Conservation (phyloP, 2,888 invertebrate species). For the Euzetes globulus region DNA sequence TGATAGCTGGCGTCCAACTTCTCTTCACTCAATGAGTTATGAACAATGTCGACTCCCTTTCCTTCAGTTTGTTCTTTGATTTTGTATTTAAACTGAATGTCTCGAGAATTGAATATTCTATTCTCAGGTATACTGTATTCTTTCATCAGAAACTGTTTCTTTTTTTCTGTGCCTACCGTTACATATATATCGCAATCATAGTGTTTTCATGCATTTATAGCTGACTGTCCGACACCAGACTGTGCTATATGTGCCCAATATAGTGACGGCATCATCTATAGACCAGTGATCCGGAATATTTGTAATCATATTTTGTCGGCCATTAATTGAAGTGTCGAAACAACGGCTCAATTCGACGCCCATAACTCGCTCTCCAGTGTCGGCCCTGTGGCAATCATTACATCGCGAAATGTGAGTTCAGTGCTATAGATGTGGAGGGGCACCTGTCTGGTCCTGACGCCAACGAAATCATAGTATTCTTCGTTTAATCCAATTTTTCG, state of each 20-base stretch:
- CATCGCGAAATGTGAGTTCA: slow-evolving; percentile 54
- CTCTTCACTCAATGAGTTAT: slow-evolving; percentile 93
- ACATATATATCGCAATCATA: slow-evolving; percentile 82
- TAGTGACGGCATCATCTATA: slow-evolving; percentile 80
- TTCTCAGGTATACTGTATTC: too few relatives aligned
- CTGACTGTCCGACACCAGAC: slow-evolving; percentile 88
- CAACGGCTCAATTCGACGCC: slow-evolving; percentile 85
- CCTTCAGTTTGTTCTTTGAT: neutral
- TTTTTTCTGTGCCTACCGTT: slow-evolving; percentile 70
- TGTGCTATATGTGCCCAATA: slow-evolving; percentile 90
- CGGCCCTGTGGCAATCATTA: slow-evolving; percentile 92
- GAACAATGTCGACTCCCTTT: slow-evolving; percentile 74
- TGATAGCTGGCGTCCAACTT: slow-evolving; percentile 75
- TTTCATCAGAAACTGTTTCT: slow-evolving; percentile 49
- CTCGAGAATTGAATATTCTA: too few relatives aligned
- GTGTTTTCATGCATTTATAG: slow-evolving; percentile 82
- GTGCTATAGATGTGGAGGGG: slow-evolving; percentile 46
- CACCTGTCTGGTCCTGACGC: too few relatives aligned
- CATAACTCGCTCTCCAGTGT: slow-evolving; percentile 71
- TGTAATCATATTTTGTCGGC: slow-evolving; percentile 52
- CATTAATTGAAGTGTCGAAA: slow-evolving; percentile 76
- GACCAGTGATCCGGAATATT: slow-evolving; percentile 72
- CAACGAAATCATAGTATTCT: slow-evolving; percentile 51
- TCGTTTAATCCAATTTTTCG: too few relatives aligned
- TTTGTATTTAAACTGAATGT: too few relatives aligned